Evolutionary conservation across 2,888 invertebrate species (phyloP).

Genomic region (Clepsis dumicolana): DNA sequence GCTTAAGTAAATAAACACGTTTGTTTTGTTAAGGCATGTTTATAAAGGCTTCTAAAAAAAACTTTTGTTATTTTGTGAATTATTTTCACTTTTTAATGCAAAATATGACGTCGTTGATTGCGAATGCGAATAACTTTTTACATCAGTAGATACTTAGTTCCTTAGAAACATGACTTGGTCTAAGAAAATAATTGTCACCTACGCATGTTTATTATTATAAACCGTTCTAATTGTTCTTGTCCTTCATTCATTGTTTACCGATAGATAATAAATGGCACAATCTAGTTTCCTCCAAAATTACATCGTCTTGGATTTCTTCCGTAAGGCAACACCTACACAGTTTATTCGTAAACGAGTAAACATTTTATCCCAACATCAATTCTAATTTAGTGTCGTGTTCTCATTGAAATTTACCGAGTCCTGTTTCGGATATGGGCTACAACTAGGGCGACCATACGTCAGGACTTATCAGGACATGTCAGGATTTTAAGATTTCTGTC

Average conservation of each 20-base stretch:
- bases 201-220: too few relatives aligned
- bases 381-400: constrained; percentile 27
- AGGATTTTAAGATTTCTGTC: background rate
- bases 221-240: too few relatives aligned
- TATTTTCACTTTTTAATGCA: too few relatives aligned
- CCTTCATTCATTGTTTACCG: constrained; percentile 44
- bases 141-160: too few relatives aligned
- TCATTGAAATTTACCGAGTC: constrained; percentile 35
- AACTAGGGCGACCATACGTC: background rate
- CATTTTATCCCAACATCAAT: constrained; percentile 34
- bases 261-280: constrained; percentile 5
- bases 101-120: too few relatives aligned
- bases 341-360: constrained; percentile 25
- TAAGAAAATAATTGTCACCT: too few relatives aligned
- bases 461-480: background rate
- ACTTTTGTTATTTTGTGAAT: too few relatives aligned
- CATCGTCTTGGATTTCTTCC: background rate
- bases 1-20: too few relatives aligned
- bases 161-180: too few relatives aligned
- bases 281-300: background rate
- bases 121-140: too few relatives aligned
- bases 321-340: constrained; percentile 22
- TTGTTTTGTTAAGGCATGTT: too few relatives aligned
- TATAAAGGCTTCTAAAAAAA: too few relatives aligned
- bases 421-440: constrained; percentile 15